These are phyloP conservation scores for Anguilla megastoma DNA, from an alignment of 2,797 vertebrate genomes.

Conservation along the genomic window DNA sequence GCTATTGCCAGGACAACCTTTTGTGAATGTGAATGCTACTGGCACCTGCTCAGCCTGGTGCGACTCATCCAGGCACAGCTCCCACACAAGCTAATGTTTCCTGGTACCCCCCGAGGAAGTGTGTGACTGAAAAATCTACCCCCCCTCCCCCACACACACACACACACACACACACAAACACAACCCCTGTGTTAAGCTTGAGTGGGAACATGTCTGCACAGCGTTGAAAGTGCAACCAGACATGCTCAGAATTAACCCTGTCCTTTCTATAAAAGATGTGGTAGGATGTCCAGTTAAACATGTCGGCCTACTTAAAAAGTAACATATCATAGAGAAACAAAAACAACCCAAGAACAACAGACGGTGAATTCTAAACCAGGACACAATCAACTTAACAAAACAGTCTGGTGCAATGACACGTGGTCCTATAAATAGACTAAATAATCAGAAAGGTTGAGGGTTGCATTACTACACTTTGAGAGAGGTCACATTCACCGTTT, in stretches of 20 bases:
- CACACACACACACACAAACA: neutral
- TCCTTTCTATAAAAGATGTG: neutral
- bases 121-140: neutral
- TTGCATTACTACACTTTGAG: neutral
- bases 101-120: neutral
- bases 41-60: neutral
- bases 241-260: neutral
- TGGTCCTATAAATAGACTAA: constrained; percentile 22
- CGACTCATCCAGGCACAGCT: neutral
- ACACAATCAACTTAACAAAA: neutral
- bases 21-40: neutral
- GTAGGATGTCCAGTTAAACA: neutral
- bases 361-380: constrained; percentile 22
- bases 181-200: neutral
- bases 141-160: too few relatives aligned
- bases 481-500: constrained; percentile 23
- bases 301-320: neutral
- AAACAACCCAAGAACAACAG: neutral
- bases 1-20: neutral
- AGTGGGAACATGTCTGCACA: neutral
- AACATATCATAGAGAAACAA: neutral
- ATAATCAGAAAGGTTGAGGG: neutral
- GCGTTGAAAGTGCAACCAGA: neutral
- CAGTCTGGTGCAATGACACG: neutral
- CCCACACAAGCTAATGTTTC: neutral